Evolutionary conservation across 2,888 invertebrate genomes (phyloP), one percentile per base, ranked within the genome.

Genomic region (Ormyrus nitidulus): DNA sequence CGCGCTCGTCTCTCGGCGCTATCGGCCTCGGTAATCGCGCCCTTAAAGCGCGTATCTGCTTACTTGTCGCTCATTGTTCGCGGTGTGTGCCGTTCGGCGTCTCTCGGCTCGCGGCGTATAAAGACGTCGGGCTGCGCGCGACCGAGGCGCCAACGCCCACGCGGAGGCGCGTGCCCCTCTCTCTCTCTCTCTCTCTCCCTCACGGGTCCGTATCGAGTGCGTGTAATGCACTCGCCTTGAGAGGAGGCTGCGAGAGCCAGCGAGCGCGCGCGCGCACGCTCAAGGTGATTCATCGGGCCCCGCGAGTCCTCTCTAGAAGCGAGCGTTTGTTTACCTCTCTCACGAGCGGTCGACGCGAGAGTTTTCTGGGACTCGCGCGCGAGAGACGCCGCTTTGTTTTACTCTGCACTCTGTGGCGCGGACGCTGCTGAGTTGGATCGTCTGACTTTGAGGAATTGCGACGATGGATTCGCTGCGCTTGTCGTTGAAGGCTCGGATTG

Each of bases 61-160:
- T 71, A 58, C 70, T 54, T 48, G 69, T 69, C 11, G 19, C 79
- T 82, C 85, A 86, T 86, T 87, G 86, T 87, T 53, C 48, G 83
- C 76, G 72, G 79, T 34, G 34, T 4, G 2, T n/a, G 49, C 34
- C 53, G 54, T 56, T 46, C 58, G 7, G 6, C 6, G 7, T 2
- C 66, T 66, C 59, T 66, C 59, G 34, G 34, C 58, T 7, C 58
- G 58, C 71, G 79, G 82, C 82, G 79, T 86, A 88, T 88, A 88
- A 87, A 88, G 89, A 88, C 86, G 86, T 87, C 87, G 85, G 81
- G 51, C 8, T 9, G 44, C 13, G 13, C 70, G 46, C 54, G 83
- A 81, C 83, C 83, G 85, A 86, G 86, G 87, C 87, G 86, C 62
- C 77, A 82, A 87, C 89, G 84, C 86, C 87, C 86, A 87, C 88